Evolutionary conservation across 2,888 invertebrate genomes (phyloP).

Genomic region (Lathronympha strigana): DNA sequence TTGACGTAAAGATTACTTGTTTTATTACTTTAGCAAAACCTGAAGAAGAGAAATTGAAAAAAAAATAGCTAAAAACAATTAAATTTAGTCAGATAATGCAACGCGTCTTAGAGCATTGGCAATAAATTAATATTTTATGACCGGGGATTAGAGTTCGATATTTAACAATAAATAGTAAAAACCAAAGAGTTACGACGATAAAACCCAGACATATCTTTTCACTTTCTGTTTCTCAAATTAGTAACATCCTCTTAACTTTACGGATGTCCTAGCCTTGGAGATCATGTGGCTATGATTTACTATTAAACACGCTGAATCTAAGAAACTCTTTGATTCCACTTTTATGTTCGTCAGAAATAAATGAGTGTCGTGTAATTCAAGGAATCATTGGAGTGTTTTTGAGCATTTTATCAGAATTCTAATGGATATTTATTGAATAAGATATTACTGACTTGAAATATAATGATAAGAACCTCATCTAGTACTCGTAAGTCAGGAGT

Average conservation of each 20-base stretch:
- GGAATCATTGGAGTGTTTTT: slow-evolving; percentile 44
- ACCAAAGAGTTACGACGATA: neutral
- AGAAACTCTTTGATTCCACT: slow-evolving; percentile 54
- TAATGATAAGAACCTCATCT: no score
- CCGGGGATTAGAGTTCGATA: no score
- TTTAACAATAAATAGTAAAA: no score
- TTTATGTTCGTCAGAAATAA: slow-evolving; percentile 52
- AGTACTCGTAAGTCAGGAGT: no score
- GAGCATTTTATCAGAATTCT: slow-evolving; percentile 20
- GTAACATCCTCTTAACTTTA: slow-evolving; percentile 8
- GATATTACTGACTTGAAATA: no score
- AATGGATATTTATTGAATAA: slow-evolving; percentile 21
- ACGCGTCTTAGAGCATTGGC: no score
- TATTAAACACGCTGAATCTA: slow-evolving; percentile 44
- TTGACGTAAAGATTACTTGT: no score
- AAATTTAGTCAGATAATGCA: no score
- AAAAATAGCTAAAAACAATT: no score
- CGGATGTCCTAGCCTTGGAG: slow-evolving; percentile 36
- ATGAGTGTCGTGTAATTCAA: slow-evolving; percentile 50
- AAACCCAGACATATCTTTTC: neutral
- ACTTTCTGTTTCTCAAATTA: slow-evolving; percentile 1
- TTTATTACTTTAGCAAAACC: no score
- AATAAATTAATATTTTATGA: no score
- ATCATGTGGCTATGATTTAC: slow-evolving; percentile 47
- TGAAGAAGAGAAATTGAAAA: no score